A percentile compares a stretch with the other conserved stretches of the same genome.
Evolutionary conservation across 2,113 vertebrate genomes (phyloP).

Genomic region (Brachirus orientalis): DNA sequence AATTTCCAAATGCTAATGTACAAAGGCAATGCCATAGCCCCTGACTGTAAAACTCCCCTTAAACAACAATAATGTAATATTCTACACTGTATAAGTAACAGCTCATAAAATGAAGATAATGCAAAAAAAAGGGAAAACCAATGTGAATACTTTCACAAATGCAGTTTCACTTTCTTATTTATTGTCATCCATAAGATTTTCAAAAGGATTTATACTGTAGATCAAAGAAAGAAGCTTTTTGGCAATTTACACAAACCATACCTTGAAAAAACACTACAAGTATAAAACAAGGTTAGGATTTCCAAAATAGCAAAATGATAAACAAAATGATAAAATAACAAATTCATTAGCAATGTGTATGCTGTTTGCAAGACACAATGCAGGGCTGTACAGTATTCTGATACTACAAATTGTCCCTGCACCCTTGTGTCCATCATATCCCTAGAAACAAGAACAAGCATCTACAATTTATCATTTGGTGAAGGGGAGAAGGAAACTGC

Average conservation of each 20-base stretch:
- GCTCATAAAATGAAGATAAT: too few species aligned
- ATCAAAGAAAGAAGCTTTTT: not conserved
- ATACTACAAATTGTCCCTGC: not conserved
- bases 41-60: not conserved
- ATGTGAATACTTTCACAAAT: not conserved
- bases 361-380: constrained; percentile 1
- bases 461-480: constrained; percentile 66
- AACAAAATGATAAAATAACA: too few species aligned
- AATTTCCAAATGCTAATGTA: constrained; percentile 17
- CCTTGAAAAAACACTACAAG: not conserved
- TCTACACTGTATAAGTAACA: too few species aligned
- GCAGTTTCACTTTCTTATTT: too few species aligned
- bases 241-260: too few species aligned
- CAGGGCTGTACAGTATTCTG: not conserved
- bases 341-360: too few species aligned
- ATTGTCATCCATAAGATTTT: not conserved
- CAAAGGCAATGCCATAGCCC: not conserved
- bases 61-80: not conserved
- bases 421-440: not conserved
- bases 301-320: not conserved
- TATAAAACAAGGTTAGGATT: not conserved
- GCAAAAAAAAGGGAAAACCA: not conserved
- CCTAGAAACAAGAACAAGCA: constrained; percentile 35
- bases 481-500: constrained; percentile 37
- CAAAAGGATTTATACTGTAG: not conserved